These are phyloP conservation scores for Hydropotes inermis DNA, from an alignment of 2,113 vertebrate species.

Conservation along the genomic window DNA sequence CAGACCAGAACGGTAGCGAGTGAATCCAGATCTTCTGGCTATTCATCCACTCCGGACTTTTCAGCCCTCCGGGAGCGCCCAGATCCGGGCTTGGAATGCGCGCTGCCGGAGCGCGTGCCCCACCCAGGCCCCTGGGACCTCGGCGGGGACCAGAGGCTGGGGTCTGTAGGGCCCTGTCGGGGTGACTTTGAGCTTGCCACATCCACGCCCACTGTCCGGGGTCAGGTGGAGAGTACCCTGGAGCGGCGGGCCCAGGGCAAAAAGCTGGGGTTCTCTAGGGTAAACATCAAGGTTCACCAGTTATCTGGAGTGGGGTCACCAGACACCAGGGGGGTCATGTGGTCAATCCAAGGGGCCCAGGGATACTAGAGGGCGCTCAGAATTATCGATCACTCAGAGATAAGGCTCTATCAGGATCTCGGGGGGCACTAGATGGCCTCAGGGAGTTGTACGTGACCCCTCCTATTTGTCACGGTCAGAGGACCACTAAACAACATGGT, in stretches of 20 bases:
- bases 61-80: not conserved
- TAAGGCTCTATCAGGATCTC: not conserved
- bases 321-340: not conserved
- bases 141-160: not conserved
- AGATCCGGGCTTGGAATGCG: constrained; percentile 61
- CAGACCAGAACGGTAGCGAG: not conserved
- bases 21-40: constrained; percentile 31
- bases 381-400: not conserved
- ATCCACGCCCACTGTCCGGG: not conserved
- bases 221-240: not conserved
- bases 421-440: not conserved
- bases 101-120: not conserved
- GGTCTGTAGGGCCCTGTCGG: not conserved
- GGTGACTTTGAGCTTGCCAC: not conserved
- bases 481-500: not conserved
- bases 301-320: not conserved
- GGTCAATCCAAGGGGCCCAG: not conserved
- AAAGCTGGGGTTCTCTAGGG: not conserved
- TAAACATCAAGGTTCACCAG: not conserved
- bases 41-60: constrained; percentile 47
- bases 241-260: not conserved
- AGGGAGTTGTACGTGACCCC: not conserved
- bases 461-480: not conserved
- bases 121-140: constrained; percentile 66
- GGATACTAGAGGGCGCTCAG: not conserved